These are phyloP conservation scores for Synergus umbraculus DNA, from an alignment of 2,888 invertebrate genomes.

Conservation along the genomic window DNA sequence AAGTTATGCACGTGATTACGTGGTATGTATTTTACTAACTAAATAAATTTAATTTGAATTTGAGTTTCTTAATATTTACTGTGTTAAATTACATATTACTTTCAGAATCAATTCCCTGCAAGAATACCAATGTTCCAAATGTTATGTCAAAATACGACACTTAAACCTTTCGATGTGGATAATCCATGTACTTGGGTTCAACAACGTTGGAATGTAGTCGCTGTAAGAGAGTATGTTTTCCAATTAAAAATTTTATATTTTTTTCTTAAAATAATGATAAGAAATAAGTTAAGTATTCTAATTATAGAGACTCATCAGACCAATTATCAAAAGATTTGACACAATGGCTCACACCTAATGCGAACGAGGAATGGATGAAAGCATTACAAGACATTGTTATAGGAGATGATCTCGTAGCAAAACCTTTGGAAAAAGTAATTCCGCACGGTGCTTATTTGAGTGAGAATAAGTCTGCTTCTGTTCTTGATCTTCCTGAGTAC, in stretches of 20 bases:
- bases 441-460: constrained; percentile 53
- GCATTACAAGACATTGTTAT: constrained; percentile 53
- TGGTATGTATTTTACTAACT: constrained; percentile 72
- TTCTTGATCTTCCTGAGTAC: constrained; percentile 47
- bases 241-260: not conserved
- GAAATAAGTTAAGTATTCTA: not conserved
- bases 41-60: not conserved
- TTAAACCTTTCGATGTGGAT: constrained; percentile 59
- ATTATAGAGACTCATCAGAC: not conserved
- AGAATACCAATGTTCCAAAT: constrained; percentile 65
- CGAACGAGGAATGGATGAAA: constrained; percentile 63
- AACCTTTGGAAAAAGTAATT: constrained; percentile 38
- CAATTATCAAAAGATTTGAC: constrained; percentile 63
- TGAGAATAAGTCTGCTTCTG: constrained; percentile 10
- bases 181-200: constrained; percentile 81
- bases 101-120: constrained; percentile 39
- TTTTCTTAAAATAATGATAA: not conserved
- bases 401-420: constrained; percentile 39
- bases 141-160: constrained; percentile 74
- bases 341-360: constrained; percentile 74
- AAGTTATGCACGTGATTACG: constrained; percentile 78
- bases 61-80: not conserved
- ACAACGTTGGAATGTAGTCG: constrained; percentile 82
- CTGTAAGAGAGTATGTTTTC: constrained; percentile 78
- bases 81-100: not conserved